Evolutionary conservation across 1,140 invertebrate genomes (phyloP).

Genomic region (Atta cephalotes): DNA sequence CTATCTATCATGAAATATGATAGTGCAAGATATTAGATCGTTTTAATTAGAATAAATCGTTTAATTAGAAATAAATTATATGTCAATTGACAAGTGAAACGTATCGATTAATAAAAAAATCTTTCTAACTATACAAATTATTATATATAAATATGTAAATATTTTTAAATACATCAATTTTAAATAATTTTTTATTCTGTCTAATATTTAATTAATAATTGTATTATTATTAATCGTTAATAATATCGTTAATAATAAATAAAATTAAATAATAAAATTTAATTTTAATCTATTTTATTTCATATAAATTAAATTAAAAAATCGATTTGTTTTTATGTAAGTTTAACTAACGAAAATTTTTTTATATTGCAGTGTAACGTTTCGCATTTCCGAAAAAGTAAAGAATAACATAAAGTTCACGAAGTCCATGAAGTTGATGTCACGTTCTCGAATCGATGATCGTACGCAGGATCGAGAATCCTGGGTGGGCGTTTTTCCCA

Average conservation of each 20-base stretch:
- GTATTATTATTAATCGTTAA: neutral
- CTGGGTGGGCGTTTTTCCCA: constrained; percentile 75
- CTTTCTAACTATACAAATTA: neutral
- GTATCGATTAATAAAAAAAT: neutral
- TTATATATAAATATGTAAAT: neutral
- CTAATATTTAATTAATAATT: neutral
- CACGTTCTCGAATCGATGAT: constrained; percentile 55
- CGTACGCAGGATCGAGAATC: constrained; percentile 54
- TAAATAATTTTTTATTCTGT: neutral
- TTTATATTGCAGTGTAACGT: neutral
- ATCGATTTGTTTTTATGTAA: neutral
- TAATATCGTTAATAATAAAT: neutral
- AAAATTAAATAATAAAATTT: neutral
- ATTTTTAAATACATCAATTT: neutral
- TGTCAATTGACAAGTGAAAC: neutral
- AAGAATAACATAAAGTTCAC: neutral
- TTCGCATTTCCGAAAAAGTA: neutral
- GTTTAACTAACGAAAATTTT: neutral
- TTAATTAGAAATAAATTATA: neutral
- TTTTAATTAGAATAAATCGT: neutral
- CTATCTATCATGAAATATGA: neutral
- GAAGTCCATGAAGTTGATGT: constrained; percentile 28
- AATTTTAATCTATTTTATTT: neutral
- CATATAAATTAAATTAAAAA: neutral
- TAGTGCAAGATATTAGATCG: neutral